phyloP scores from a whole-genome alignment of 2,113 vertebrate species.

The Pterocles orientalis region DNA sequence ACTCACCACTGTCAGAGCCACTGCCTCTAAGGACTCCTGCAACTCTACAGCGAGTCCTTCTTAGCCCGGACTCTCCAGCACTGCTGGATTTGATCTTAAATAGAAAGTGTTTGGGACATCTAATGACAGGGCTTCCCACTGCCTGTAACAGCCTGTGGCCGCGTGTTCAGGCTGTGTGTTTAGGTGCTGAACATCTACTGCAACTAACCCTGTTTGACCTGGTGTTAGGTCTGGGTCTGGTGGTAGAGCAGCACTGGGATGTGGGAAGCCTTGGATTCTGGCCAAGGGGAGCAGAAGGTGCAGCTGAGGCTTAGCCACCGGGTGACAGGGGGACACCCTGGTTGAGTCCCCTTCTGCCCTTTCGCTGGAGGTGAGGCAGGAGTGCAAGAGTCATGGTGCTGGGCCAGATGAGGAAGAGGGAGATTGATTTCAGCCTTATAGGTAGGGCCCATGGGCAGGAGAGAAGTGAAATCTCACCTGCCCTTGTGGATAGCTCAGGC shows the following conservation, averaged over 20 bases:
- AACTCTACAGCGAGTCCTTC: neutral
- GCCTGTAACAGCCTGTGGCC: neutral
- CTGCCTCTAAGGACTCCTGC: neutral
- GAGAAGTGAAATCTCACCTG: neutral
- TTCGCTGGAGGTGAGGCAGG: neutral
- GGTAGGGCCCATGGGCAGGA: neutral
- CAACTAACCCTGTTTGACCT: neutral
- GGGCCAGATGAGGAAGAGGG: neutral
- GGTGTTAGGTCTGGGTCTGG: neutral
- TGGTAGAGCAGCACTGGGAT: neutral
- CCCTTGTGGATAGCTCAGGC: neutral
- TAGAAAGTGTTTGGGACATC: rapidly evolving
- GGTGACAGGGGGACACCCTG: rapidly evolving
- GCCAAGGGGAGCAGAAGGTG: neutral
- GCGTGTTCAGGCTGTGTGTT: neutral
- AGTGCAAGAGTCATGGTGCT: neutral
- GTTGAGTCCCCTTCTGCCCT: neutral
- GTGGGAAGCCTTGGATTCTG: neutral
- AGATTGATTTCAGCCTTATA: neutral
- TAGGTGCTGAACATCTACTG: neutral
- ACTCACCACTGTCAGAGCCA: rapidly evolving
- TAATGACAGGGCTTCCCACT: neutral
- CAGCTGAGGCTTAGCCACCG: neutral
- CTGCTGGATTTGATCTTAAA: neutral
- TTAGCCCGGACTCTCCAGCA: neutral